A percentile compares a stretch with the other conserved stretches of the same genome.
phyloP scores from a whole-genome alignment of 1,140 invertebrate genomes.

The Mamestra configurata region DNA sequence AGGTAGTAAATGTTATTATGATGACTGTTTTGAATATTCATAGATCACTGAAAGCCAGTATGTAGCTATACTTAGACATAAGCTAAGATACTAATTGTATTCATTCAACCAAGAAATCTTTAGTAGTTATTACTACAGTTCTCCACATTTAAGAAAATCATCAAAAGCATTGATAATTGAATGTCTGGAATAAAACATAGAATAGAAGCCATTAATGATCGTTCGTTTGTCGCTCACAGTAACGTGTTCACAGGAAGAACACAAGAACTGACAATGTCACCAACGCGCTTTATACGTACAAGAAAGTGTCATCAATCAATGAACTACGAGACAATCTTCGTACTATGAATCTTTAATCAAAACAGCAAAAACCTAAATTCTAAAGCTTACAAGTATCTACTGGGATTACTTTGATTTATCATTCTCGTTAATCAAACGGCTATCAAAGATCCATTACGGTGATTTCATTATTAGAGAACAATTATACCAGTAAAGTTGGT shows the following conservation, averaged over 20 bases:
- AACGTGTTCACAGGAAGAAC: slow-evolving; percentile 26
- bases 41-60: no score
- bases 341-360: slow-evolving; percentile 69
- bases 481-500: slow-evolving; percentile 68
- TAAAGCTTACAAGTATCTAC: slow-evolving; percentile 11
- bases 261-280: slow-evolving; percentile 24
- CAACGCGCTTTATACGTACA: slow-evolving; percentile 42
- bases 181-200: slow-evolving; percentile 7
- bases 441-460: slow-evolving; percentile 77
- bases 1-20: no score
- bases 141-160: background rate
- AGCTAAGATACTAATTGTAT: no score
- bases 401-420: slow-evolving; percentile 68
- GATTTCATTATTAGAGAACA: slow-evolving; percentile 76
- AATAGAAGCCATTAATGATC: background rate
- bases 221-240: slow-evolving; percentile 9
- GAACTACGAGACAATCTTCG: slow-evolving; percentile 63
- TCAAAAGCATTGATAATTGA: background rate
- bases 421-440: slow-evolving; percentile 73
- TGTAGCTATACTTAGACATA: no score
- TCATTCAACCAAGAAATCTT: background rate
- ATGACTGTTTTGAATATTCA: no score
- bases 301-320: slow-evolving; percentile 78
- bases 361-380: slow-evolving; percentile 67
- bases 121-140: no score